Conservation (phyloP, 2,888 invertebrate genomes). For the Ophion obscuratus region DNA sequence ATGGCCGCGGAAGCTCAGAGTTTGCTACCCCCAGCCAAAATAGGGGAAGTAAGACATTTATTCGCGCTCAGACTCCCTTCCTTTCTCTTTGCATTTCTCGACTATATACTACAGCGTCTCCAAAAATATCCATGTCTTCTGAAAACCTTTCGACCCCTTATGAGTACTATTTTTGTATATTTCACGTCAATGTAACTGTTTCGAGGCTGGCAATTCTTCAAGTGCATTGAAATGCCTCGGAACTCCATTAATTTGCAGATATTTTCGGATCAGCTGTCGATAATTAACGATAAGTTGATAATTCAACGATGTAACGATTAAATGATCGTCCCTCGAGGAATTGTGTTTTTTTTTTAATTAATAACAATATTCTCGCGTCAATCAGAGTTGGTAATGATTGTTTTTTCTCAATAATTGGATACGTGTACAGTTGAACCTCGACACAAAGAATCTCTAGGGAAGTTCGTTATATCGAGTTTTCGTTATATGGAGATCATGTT, state of each 20-base stretch:
- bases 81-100: neutral
- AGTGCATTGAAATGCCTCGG: too few relatives aligned
- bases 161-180: neutral
- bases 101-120: constrained; percentile 12
- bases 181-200: too few relatives aligned
- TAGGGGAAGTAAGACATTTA: constrained; percentile 81
- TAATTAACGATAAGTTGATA: neutral
- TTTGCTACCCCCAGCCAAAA: constrained; percentile 66
- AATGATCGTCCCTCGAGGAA: neutral
- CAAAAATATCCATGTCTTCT: constrained; percentile 20
- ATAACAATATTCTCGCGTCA: too few relatives aligned
- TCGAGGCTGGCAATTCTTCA: too few relatives aligned
- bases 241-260: neutral
- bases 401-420: too few relatives aligned
- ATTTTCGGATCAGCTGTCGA: neutral
- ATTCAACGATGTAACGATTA: neutral
- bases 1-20: constrained; percentile 78
- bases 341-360: too few relatives aligned
- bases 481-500: too few relatives aligned
- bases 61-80: constrained; percentile 55
- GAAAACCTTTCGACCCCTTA: neutral
- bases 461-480: too few relatives aligned
- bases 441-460: too few relatives aligned
- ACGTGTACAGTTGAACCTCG: too few relatives aligned
- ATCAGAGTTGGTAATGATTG: too few relatives aligned